phyloP scores from a whole-genome alignment of 2,797 vertebrate species.

The Hypotaenidia okinawae region DNA sequence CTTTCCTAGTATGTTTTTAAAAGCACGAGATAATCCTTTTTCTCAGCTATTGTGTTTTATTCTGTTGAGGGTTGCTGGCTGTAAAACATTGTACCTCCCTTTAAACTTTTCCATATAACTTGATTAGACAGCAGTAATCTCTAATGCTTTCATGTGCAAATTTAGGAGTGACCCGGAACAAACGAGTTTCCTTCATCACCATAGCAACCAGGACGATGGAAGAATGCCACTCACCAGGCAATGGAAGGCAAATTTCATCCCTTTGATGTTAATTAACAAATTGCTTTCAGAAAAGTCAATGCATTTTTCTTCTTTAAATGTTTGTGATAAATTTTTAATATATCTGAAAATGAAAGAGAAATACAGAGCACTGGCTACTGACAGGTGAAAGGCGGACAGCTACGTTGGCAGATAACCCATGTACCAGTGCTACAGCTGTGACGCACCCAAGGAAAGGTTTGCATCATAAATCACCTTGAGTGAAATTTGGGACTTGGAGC shows the following conservation, averaged over 20 bases:
- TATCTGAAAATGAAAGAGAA: slow-evolving; percentile 60
- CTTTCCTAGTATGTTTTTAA: slow-evolving; percentile 71
- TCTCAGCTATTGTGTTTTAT: slow-evolving; percentile 73
- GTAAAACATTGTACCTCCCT: slow-evolving; percentile 77
- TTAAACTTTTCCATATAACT: slow-evolving; percentile 84
- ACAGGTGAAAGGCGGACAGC: background rate
- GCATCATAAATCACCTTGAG: background rate
- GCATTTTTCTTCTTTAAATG: slow-evolving; percentile 77
- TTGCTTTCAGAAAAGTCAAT: slow-evolving; percentile 81
- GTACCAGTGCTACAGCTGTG: background rate
- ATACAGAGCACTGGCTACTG: background rate
- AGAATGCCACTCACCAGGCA: slow-evolving; percentile 84
- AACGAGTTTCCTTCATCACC: slow-evolving; percentile 81
- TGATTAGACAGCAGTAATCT: slow-evolving; percentile 85
- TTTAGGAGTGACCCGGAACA: slow-evolving; percentile 82
- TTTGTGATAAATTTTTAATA: slow-evolving; percentile 79
- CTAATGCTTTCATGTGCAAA: slow-evolving; percentile 84
- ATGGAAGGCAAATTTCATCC: slow-evolving; percentile 82
- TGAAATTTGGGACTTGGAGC: background rate
- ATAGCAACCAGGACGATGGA: slow-evolving; percentile 84
- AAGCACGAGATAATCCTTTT: slow-evolving; percentile 74
- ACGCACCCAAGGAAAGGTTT: background rate
- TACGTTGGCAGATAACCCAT: background rate
- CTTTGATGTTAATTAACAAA: slow-evolving; percentile 87
- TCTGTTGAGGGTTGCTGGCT: slow-evolving; percentile 74